Evolutionary conservation across 2,113 vertebrate species (phyloP).

Genomic region (Chlorodrepanis virens): DNA sequence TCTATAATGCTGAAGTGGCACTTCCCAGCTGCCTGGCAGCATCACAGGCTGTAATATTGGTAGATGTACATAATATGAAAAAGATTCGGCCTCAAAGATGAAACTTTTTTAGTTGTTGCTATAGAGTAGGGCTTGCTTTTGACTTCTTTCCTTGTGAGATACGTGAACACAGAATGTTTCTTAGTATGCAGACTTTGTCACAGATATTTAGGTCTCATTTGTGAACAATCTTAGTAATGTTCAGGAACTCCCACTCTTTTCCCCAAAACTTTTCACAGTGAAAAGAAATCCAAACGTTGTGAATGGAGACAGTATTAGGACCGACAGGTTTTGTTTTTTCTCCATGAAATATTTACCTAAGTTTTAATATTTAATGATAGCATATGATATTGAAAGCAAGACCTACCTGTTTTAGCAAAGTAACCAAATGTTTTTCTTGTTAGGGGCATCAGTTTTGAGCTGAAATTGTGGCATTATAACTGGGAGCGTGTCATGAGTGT

Average conservation of each 20-base stretch:
- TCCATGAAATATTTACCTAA: neutral
- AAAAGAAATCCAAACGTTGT: neutral
- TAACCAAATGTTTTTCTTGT: neutral
- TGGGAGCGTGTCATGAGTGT: neutral
- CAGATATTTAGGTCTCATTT: neutral
- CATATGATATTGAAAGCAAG: neutral
- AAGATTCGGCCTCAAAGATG: neutral
- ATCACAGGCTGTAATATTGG: neutral
- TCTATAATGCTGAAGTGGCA: neutral
- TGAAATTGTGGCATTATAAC: neutral
- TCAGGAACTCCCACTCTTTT: neutral
- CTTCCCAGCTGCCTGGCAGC: neutral
- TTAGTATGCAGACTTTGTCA: neutral
- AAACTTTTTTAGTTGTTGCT: neutral
- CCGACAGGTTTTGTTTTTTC: neutral
- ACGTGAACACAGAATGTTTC: neutral
- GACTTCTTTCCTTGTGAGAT: neutral
- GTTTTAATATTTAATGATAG: neutral
- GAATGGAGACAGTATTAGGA: neutral
- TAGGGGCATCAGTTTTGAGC: neutral
- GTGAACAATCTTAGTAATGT: neutral
- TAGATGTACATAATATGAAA: neutral
- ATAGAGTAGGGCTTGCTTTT: neutral
- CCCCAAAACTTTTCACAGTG: neutral
- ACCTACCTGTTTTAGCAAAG: neutral